These are phyloP conservation scores for Poecilia velifera DNA, from an alignment of 2,797 vertebrate genomes.

Conservation along the genomic window DNA sequence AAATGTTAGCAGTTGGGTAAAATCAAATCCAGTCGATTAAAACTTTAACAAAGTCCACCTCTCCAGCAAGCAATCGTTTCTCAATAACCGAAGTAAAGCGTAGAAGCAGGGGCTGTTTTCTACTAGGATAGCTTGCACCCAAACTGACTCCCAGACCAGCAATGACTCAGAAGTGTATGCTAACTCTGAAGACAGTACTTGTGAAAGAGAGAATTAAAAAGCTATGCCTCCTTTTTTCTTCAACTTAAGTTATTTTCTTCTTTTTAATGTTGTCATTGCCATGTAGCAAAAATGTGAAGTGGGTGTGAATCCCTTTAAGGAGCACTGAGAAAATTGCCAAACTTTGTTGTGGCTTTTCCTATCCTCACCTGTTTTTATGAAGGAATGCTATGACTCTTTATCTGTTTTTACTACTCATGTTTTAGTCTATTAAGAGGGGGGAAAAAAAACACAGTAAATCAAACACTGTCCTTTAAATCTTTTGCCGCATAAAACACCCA, in stretches of 20 bases:
- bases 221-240: not conserved
- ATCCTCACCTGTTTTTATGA: too few species aligned
- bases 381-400: not conserved
- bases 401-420: not conserved
- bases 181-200: not conserved
- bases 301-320: not conserved
- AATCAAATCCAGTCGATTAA: too few species aligned
- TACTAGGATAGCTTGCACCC: too few species aligned
- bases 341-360: not conserved
- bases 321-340: not conserved
- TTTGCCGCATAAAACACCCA: slow-evolving; percentile 10
- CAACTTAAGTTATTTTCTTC: not conserved
- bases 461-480: slow-evolving; percentile 3
- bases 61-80: too few species aligned
- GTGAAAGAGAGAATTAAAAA: not conserved
- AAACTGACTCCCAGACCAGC: not conserved
- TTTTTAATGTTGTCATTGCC: not conserved
- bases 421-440: not conserved
- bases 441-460: not conserved
- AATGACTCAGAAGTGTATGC: not conserved
- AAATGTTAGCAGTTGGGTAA: too few species aligned
- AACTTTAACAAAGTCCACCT: too few species aligned
- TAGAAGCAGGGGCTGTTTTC: too few species aligned
- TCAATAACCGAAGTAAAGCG: too few species aligned
- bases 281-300: not conserved